Evolutionary conservation across 2,113 vertebrate species (phyloP).

Genomic region (Onychorhynchus coronatus): DNA sequence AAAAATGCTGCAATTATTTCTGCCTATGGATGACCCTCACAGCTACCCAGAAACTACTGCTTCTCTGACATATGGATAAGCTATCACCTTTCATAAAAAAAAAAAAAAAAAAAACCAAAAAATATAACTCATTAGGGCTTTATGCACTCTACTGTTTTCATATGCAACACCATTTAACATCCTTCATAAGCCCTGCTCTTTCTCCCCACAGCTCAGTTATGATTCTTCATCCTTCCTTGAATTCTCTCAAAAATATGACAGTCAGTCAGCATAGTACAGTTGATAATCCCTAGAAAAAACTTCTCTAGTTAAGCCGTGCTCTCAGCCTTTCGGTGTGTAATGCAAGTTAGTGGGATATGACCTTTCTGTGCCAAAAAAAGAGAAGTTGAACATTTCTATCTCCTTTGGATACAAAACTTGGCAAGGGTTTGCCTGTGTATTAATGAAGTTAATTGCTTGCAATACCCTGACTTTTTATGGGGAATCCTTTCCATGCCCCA

Average conservation of each 20-base stretch:
- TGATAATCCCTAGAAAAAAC: neutral
- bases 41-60: neutral
- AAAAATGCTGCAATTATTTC: neutral
- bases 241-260: neutral
- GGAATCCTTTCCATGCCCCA: neutral
- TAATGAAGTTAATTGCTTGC: neutral
- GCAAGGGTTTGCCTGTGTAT: accelerated
- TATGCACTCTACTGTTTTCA: neutral
- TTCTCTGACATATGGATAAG: neutral
- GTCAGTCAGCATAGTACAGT: neutral
- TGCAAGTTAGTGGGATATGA: accelerated
- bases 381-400: neutral
- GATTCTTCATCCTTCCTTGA: neutral
- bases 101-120: neutral
- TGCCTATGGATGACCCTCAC: neutral
- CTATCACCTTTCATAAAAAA: neutral
- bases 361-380: neutral
- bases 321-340: neutral
- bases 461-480: neutral
- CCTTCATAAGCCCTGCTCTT: neutral
- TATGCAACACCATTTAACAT: no score
- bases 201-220: neutral
- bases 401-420: neutral
- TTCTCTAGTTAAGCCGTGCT: neutral
- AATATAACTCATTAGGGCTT: neutral